Percentiles rank a stretch among this genome's conserved stretches.
Conservation (phyloP, 2,888 invertebrate species). For the Andrena trimmerana region DNA sequence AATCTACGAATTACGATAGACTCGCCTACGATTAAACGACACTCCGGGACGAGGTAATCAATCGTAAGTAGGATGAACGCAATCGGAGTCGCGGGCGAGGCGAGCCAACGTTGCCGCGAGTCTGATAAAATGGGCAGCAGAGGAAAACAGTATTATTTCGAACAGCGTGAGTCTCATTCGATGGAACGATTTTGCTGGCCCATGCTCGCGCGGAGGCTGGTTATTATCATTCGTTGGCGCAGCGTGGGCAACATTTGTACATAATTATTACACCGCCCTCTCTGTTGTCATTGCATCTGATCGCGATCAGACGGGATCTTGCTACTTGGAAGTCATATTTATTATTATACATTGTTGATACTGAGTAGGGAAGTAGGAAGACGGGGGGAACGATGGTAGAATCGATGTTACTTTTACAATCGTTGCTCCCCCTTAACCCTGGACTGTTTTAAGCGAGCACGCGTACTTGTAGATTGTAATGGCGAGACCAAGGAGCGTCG, state of each 20-base stretch:
- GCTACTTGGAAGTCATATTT: conserved; percentile 40
- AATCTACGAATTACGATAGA: conserved; percentile 16
- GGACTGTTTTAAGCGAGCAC: conserved; percentile 45
- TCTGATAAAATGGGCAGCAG: not conserved
- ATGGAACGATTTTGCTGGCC: conserved; percentile 14
- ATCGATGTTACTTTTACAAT: conserved; percentile 63
- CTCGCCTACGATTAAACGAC: not conserved
- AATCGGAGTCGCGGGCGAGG: not conserved
- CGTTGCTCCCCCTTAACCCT: conserved; percentile 47
- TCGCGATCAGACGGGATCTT: conserved; percentile 34
- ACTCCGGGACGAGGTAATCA: not conserved
- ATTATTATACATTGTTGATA: conserved; percentile 61
- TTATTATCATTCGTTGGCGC: conserved; percentile 27
- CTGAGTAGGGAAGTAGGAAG: conserved; percentile 7
- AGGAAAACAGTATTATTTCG: conserved; percentile 52
- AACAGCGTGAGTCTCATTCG: conserved; percentile 15
- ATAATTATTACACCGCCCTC: conserved; percentile 28
- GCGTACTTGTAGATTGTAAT: conserved; percentile 55
- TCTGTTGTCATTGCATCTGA: conserved; percentile 28
- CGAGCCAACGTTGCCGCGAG: conserved; percentile 24
- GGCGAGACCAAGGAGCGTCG: conserved; percentile 70
- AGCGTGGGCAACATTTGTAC: conserved; percentile 33
- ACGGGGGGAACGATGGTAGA: conserved; percentile 27
- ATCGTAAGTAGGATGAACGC: not conserved
- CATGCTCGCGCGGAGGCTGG: not conserved